phyloP scores from a whole-genome alignment of 2,797 vertebrate genomes.

The Enteromius trimaculatus region DNA sequence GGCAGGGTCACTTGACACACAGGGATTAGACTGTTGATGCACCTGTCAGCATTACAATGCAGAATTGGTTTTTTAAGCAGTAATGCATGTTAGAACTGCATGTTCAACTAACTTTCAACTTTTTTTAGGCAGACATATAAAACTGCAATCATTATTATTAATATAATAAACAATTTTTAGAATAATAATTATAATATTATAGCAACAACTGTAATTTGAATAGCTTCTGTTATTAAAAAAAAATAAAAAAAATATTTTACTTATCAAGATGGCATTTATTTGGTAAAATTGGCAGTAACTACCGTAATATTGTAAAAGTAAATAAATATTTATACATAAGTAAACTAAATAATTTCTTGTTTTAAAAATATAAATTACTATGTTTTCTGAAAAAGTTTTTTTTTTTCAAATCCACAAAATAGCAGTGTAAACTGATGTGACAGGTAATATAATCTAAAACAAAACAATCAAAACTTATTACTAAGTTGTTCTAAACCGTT shows the following conservation, averaged over 20 bases:
- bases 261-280: neutral
- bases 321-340: neutral
- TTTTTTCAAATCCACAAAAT: neutral
- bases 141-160: neutral
- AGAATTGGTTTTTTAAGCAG: neutral
- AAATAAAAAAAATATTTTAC: neutral
- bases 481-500: neutral
- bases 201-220: neutral
- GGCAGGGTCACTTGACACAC: constrained; percentile 34
- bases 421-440: neutral
- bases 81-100: constrained; percentile 1
- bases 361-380: neutral
- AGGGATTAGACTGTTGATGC: constrained; percentile 25
- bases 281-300: neutral
- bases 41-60: constrained; percentile 16
- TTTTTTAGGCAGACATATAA: neutral
- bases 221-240: neutral
- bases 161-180: too few species aligned
- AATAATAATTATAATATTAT: neutral
- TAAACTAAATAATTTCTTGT: neutral
- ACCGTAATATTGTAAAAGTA: neutral
- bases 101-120: neutral
- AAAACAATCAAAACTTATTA: too few species aligned
- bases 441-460: neutral
- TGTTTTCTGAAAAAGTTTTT: neutral